Conservation (phyloP, 2,888 invertebrate genomes). For the Stenotaenia linearis region DNA sequence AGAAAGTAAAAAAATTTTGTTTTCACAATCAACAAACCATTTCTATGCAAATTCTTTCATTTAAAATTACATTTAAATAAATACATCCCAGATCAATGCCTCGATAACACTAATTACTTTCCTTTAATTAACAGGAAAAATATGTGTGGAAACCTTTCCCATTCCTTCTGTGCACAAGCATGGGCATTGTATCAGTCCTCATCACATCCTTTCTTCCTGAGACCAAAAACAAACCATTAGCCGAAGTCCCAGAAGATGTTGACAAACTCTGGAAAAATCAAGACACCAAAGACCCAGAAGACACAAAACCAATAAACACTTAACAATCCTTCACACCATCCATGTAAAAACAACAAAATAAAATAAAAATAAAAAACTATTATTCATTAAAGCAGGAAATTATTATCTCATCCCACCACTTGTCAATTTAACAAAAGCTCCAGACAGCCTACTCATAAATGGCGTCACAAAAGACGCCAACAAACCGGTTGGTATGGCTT, state of each 20-base stretch:
- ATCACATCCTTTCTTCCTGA: constrained; percentile 34
- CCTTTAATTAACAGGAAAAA: constrained; percentile 19
- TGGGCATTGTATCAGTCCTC: constrained; percentile 3
- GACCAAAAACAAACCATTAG: constrained; percentile 35
- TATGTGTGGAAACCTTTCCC: constrained; percentile 31
- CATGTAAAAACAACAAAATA: background rate
- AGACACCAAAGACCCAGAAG: background rate
- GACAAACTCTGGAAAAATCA: constrained; percentile 26
- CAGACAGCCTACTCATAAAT: background rate
- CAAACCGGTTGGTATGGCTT: background rate
- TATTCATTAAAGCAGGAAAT: constrained; percentile 19
- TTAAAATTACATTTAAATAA: no score
- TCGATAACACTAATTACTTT: background rate
- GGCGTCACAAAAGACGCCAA: constrained; percentile 16
- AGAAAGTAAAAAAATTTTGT: no score
- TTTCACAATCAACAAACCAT: no score
- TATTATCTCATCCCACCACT: constrained; percentile 7
- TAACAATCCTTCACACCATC: background rate
- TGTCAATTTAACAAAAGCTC: background rate
- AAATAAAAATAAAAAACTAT: background rate
- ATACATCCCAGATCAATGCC: no score
- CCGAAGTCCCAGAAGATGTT: constrained; percentile 35
- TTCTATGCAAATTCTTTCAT: no score
- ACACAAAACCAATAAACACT: background rate
- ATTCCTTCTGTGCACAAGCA: background rate